Percentiles rank a stretch among this genome's conserved stretches.
Conservation (phyloP, 2,113 vertebrate species). For the Clarias magur region DNA sequence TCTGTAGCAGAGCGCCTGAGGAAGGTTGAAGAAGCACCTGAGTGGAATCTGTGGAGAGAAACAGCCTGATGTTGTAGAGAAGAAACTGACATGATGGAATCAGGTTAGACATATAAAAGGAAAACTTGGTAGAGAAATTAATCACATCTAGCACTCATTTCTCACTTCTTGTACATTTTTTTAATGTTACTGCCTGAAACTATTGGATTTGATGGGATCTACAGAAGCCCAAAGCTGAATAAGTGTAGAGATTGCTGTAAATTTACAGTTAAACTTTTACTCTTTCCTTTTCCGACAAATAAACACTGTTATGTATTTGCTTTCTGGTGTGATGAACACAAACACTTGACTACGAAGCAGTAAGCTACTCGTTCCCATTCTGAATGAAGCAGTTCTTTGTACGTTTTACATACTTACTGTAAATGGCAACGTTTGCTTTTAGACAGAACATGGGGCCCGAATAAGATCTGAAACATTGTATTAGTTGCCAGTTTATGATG, state of each 20-base stretch:
- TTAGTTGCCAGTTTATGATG: background rate
- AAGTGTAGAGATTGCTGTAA: background rate
- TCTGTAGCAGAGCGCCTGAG: background rate
- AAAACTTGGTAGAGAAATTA: background rate
- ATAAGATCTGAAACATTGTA: background rate
- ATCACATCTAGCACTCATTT: background rate
- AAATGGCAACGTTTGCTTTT: background rate
- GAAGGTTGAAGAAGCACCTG: no score
- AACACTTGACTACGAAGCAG: slow-evolving; percentile 19
- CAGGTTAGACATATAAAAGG: background rate
- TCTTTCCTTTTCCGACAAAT: background rate
- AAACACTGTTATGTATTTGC: background rate
- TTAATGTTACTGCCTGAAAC: background rate
- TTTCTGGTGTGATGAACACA: slow-evolving; percentile 8
- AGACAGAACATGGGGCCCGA: background rate
- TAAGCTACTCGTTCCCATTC: background rate
- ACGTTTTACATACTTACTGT: background rate
- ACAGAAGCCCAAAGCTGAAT: background rate
- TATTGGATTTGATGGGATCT: background rate
- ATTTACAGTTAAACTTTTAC: background rate
- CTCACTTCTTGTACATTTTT: no score
- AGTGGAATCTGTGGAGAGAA: no score
- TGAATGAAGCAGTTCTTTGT: background rate
- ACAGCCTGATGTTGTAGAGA: background rate
- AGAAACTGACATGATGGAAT: background rate